These are phyloP conservation scores for Anthophora plumipes DNA, from an alignment of 2,888 invertebrate species.

Conservation along the genomic window DNA sequence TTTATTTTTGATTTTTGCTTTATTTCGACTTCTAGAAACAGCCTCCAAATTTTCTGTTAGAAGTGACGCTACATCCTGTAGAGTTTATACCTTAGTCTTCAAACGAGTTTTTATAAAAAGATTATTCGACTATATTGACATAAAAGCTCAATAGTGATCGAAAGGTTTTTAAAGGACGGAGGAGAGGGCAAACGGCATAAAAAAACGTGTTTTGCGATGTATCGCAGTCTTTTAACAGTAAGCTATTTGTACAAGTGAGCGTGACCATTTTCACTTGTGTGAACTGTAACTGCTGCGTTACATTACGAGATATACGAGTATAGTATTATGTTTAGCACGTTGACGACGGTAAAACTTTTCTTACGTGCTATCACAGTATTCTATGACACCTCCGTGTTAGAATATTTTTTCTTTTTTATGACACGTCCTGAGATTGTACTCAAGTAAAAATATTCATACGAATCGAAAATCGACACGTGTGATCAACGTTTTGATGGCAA, in stretches of 20 bases:
- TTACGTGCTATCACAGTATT: slow-evolving; percentile 32
- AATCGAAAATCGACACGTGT: slow-evolving; percentile 3
- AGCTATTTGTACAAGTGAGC: slow-evolving; percentile 53
- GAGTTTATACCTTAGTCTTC: slow-evolving; percentile 27
- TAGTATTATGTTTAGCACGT: slow-evolving; percentile 5
- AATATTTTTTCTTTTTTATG: slow-evolving; percentile 8
- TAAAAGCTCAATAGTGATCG: slow-evolving; percentile 46
- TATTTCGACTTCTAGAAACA: too few species aligned
- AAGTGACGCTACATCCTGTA: too few species aligned
- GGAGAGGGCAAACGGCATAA: slow-evolving; percentile 59
- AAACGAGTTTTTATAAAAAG: slow-evolving; percentile 43
- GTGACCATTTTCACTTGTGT: slow-evolving; percentile 30
- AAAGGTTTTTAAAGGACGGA: slow-evolving; percentile 60
- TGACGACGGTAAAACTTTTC: slow-evolving; percentile 18
- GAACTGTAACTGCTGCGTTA: slow-evolving; percentile 44
- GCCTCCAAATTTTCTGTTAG: too few species aligned
- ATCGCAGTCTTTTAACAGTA: slow-evolving; percentile 63
- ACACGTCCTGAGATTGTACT: slow-evolving; percentile 29
- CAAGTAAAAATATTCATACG: slow-evolving; percentile 21
- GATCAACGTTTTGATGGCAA: slow-evolving; percentile 50
- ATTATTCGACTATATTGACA: slow-evolving; percentile 48
- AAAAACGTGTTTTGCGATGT: slow-evolving; percentile 57
- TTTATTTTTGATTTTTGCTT: too few species aligned
- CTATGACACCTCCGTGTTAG: slow-evolving; percentile 36
- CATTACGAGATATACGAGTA: slow-evolving; percentile 1